phyloP scores from a whole-genome alignment of 2,113 vertebrate genomes.

The Butorides virescens region DNA sequence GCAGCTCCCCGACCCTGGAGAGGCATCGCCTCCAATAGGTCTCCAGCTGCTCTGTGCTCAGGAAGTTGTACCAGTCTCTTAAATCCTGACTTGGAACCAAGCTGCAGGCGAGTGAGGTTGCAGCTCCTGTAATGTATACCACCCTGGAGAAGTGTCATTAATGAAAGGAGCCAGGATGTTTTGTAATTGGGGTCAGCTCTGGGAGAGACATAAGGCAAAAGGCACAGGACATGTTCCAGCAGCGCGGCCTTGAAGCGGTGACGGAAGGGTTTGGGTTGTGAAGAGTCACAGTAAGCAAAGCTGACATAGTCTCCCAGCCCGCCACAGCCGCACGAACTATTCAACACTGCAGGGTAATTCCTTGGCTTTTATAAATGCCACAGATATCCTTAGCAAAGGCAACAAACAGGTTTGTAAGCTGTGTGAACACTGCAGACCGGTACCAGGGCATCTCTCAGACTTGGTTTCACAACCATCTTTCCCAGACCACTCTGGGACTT shows the following conservation, averaged over 20 bases:
- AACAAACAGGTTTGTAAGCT: background rate
- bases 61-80: background rate
- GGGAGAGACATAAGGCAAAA: background rate
- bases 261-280: fast-evolving
- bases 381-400: background rate
- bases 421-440: background rate
- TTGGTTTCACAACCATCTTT: background rate
- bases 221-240: fast-evolving
- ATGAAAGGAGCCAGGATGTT: background rate
- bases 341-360: background rate
- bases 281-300: background rate
- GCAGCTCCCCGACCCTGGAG: fast-evolving
- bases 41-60: background rate
- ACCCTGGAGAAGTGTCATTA: fast-evolving
- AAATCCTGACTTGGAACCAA: background rate
- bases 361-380: background rate
- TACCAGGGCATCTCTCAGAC: background rate
- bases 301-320: background rate
- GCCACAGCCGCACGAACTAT: background rate
- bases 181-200: background rate
- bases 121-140: fast-evolving
- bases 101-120: fast-evolving
- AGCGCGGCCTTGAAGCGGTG: fast-evolving
- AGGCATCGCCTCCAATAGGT: background rate
- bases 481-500: background rate